Evolutionary conservation across 2,113 vertebrate species (phyloP).

Genomic region (Austrofundulus limnaeus): DNA sequence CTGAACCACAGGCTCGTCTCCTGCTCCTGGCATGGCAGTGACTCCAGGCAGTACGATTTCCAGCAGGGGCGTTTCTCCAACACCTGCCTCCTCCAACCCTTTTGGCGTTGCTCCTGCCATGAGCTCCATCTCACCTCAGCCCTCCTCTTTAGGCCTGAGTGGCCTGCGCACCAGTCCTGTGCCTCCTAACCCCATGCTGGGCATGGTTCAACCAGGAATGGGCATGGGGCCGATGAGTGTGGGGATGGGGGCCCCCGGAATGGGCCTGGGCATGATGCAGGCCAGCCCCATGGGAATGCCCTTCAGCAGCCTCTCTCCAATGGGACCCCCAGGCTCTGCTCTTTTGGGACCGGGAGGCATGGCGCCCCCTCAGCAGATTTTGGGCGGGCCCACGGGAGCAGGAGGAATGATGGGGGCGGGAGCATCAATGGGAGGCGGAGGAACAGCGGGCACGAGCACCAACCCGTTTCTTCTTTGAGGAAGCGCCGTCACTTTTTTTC

Average conservation of each 20-base stretch:
- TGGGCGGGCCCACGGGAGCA: slow-evolving; percentile 76
- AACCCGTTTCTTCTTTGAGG: slow-evolving; percentile 85
- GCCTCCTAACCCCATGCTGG: slow-evolving; percentile 81
- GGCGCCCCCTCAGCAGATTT: slow-evolving; percentile 83
- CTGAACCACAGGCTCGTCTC: slow-evolving; percentile 71
- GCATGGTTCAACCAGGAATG: slow-evolving; percentile 77
- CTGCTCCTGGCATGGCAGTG: slow-evolving; percentile 75
- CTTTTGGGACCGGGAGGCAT: slow-evolving; percentile 70
- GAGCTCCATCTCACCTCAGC: slow-evolving; percentile 75
- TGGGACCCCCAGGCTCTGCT: slow-evolving; percentile 70
- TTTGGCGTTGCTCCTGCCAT: slow-evolving; percentile 69
- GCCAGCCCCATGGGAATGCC: slow-evolving; percentile 83
- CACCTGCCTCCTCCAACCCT: slow-evolving; percentile 70
- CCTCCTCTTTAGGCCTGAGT: slow-evolving; percentile 85
- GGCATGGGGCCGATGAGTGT: slow-evolving; percentile 76
- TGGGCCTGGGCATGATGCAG: slow-evolving; percentile 76
- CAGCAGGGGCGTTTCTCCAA: slow-evolving; percentile 78
- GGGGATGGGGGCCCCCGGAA: slow-evolving; percentile 77
- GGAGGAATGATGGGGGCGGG: slow-evolving; percentile 76
- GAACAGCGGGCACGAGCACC: slow-evolving; percentile 78
- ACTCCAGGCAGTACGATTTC: slow-evolving; percentile 74
- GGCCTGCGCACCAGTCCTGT: slow-evolving; percentile 88
- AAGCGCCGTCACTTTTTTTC: slow-evolving; percentile 55
- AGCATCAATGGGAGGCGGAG: slow-evolving; percentile 74
- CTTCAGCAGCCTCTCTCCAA: slow-evolving; percentile 80